Base-by-base conservation (phyloP, 1,140 invertebrate species). In the Nephila pilipes region DNA sequence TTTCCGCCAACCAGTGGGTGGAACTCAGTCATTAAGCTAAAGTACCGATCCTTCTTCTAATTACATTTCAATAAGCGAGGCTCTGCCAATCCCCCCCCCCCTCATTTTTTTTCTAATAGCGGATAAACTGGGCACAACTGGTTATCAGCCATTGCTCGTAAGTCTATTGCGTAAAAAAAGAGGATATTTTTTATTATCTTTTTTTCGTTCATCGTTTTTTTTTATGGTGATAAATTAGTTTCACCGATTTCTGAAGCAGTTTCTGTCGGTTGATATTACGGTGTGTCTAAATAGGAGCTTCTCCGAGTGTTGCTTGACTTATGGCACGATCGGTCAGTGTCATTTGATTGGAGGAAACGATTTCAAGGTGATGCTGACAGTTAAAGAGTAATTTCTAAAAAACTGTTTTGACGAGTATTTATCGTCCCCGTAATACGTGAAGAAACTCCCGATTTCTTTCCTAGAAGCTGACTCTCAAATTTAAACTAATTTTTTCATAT, bases 1-100 rank as follows among this genome's bases (percentile, higher is more conserved):
- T 46, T 32, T 55, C 81, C 54, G 38, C 54, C 81, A 14, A n/a
- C 12, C 79, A 22, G 20, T 55, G 60, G 85, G 85, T 55, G 60
- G 85, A 57, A 87, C 58, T 29, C 36, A 38, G 85, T 87, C 58
- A 63, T 87, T 87, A 87, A 25, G 85, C 57, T 60, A 57, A 60
- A 29, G 63, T 36, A 87, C 85, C 25, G 54, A 63, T 60, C 85
- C 85, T 29, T 0, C 58, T 87, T 87, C 58, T 87, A 87, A 87
- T 87, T 87, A 87, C 58, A 63, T 87, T 55, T 60, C 58, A 55
- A 63, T 87, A 10, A 60, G 55, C 55, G 58, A 4, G 22, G 12
- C 54, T 57, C 54, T 54, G 12, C 25, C 60, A 8, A 1, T 22
- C 8, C 14, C n/a, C 25, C 8, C 10, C 25, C 25, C n/a, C 63